These are phyloP conservation scores for Agrotis exclamationis DNA, from an alignment of 2,888 invertebrate species.

Conservation along the genomic window DNA sequence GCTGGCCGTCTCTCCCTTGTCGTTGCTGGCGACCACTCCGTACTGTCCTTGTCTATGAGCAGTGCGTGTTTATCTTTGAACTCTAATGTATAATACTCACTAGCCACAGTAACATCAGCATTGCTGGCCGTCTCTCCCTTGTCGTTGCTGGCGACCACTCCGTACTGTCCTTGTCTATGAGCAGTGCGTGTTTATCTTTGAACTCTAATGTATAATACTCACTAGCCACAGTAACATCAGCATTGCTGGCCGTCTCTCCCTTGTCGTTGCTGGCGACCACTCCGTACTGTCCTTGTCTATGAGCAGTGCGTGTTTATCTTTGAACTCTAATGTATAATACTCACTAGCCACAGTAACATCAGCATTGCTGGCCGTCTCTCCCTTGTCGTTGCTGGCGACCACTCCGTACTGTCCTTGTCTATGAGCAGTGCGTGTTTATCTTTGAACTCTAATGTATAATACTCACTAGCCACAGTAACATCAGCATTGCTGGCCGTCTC, in stretches of 20 bases:
- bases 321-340: too few species aligned
- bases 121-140: constrained; percentile 93
- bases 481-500: constrained; percentile 92
- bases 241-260: constrained; percentile 93
- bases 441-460: too few species aligned
- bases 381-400: constrained; percentile 94
- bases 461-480: constrained; percentile 92
- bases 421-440: constrained; percentile 93
- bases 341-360: constrained; percentile 93
- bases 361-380: constrained; percentile 93
- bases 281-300: constrained; percentile 95
- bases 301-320: constrained; percentile 93
- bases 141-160: constrained; percentile 94
- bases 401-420: constrained; percentile 95
- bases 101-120: constrained; percentile 93
- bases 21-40: constrained; percentile 94
- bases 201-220: too few species aligned
- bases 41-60: constrained; percentile 95
- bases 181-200: constrained; percentile 92
- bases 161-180: constrained; percentile 95
- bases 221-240: constrained; percentile 93
- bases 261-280: constrained; percentile 94
- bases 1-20: constrained; percentile 93
- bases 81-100: too few species aligned
- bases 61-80: too few species aligned